Evolutionary conservation across 2,888 invertebrate genomes (phyloP), one percentile per base, ranked within the genome.

Genomic region (Torymus auratus): DNA sequence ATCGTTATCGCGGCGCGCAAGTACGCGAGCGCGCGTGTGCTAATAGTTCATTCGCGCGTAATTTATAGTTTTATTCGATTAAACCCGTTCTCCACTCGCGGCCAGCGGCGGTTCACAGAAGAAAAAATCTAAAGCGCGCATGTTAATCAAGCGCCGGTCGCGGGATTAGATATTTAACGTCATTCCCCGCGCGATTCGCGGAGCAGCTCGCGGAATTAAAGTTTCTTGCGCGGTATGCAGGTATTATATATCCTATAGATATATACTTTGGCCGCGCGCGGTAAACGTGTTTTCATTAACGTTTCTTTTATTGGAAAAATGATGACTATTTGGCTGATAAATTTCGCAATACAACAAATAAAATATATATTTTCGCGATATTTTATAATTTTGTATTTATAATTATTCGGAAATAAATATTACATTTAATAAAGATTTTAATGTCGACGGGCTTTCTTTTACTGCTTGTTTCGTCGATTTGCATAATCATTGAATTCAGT

Each of bases 41-140:
- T 80, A 82, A 79, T 80, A 82, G 82, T 77, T 82, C 73, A 70
- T 80, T 80, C 76, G 77, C 5, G 58, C 50, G 71, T 80, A 71
- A 78, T 82, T 80, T 80, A 82, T 80, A 53, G 80, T 74, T 75
- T 80, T 78, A 71, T 75, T 80, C 68, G 70, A 78, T 74, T 78
- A 70, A 80, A 78, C 82, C 55, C 52, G 78, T 78, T 77, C 52
- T 20, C 5, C 23, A 10, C 1, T 41, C 41, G 41, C 7, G 7
- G 5, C 28, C 7, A 28, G 7, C 7, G 7, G 41, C 41, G 41
- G 41, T 41, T 5, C 7, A 7, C 7, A 7, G 7, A 7, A 41
- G 10, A 12, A 81, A 78, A 74, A 74, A 56, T 76, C 41, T 23
- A 74, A 78, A 73, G 69, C 75, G 71, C 71, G 77, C 69, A 69